Base-by-base conservation (phyloP, 2,113 vertebrate species). In the Indicator indicator region DNA sequence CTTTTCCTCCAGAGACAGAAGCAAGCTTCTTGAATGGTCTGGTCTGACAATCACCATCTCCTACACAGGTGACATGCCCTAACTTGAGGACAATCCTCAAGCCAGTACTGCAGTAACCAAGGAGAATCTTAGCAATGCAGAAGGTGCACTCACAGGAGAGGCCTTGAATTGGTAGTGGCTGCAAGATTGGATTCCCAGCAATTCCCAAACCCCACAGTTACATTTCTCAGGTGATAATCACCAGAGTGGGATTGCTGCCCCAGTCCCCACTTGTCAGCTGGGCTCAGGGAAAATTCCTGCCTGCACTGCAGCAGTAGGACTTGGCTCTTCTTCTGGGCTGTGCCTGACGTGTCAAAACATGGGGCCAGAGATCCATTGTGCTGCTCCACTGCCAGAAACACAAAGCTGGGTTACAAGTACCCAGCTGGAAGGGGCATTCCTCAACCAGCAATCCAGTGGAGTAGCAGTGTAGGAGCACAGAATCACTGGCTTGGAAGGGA, bases 1-100 rank as follows among this genome's bases (percentile, higher is more conserved):
- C 58, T 73, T 86, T 92, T 80, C 56, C 77, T 87, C 33, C 68
- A 67, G 59, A 83, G n/a, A 69, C 70, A 63, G 94, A 92, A 81
- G 27, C 26, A 63, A 65, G 24, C 10, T 77, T 82, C 36, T 36
- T 36, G 36, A 7, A 77, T n/a, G 11, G 10, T 32, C n/a, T 36
- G 19, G 52, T 42, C 46, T 90, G 85, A 75, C 55, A 89, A 14
- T 40, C 26, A 54, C 40, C 16, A 16, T 72, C 83, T 86, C 27
- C 73, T 54, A 50, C 28, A 69, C 54, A 74, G 44, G 79, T 1
- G 1, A 73, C 79, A 19, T 69, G 83, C 84, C 44, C 26, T 58
- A 69, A 89, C 70, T 72, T 79, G 83, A 90, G 70, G 80, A 56
- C 78, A 80, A 33, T 55, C 59, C 82, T 91, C 55, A 73, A 89